Evolutionary conservation across 2,888 invertebrate genomes (phyloP).

Genomic region (Nudaria mundana): DNA sequence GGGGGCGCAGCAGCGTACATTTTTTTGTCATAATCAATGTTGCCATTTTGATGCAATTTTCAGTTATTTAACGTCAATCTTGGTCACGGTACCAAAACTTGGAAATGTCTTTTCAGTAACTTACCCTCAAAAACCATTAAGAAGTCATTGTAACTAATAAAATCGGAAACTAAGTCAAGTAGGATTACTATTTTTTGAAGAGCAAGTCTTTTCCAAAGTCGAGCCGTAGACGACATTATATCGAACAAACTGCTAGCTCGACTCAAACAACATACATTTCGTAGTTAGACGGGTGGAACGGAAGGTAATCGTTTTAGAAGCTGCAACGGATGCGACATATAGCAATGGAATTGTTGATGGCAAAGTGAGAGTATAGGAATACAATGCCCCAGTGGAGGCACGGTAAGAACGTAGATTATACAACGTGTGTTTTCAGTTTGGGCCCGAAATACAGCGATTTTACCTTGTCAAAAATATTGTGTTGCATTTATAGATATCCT

Average conservation of each 20-base stretch:
- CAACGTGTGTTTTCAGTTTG: constrained; percentile 18
- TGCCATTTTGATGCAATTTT: too few species aligned
- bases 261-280: constrained; percentile 33
- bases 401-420: constrained; percentile 21
- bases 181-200: too few species aligned
- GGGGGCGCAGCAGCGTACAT: too few species aligned
- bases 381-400: constrained; percentile 12
- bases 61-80: too few species aligned
- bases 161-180: constrained; percentile 22
- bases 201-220: constrained; percentile 22
- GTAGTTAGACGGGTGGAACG: constrained; percentile 20
- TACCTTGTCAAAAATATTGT: too few species aligned
- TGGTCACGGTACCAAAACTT: too few species aligned
- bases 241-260: constrained; percentile 29
- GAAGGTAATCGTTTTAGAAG: constrained; percentile 23
- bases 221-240: constrained; percentile 27
- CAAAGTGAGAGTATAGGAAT: constrained; percentile 18
- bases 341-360: constrained; percentile 21
- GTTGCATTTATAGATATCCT: too few species aligned
- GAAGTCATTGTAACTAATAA: constrained; percentile 10
- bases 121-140: constrained; percentile 8
- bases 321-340: constrained; percentile 34
- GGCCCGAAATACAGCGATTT: constrained; percentile 21
- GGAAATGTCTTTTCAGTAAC: too few species aligned
- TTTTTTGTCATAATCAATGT: too few species aligned